phyloP scores from a whole-genome alignment of 2,888 invertebrate genomes.

The Macrophya alboannulata region DNA sequence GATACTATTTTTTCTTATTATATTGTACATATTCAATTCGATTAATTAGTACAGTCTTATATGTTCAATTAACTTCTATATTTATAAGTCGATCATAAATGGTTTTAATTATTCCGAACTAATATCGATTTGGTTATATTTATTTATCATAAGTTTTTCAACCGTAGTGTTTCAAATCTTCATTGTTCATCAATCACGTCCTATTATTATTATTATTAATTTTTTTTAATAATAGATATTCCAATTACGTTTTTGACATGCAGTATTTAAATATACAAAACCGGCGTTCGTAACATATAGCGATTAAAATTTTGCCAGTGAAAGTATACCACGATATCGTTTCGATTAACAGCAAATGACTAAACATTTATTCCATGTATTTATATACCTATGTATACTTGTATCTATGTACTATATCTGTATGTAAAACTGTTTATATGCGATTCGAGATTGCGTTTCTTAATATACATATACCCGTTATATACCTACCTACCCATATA shows the following conservation, averaged over 20 bases:
- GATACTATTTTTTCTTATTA: constrained; percentile 13
- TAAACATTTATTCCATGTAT: neutral
- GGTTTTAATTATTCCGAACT: neutral
- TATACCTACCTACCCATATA: neutral
- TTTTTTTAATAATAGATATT: neutral
- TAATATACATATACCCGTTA: neutral
- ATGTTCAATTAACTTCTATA: no score
- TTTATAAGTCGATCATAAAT: no score
- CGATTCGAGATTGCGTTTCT: neutral
- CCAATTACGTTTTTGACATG: neutral
- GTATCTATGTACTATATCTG: neutral
- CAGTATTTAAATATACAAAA: neutral
- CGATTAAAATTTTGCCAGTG: neutral
- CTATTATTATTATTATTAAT: no score
- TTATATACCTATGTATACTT: no score
- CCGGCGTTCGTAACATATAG: neutral
- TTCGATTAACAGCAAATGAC: neutral
- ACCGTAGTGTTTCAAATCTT: no score
- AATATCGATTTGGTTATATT: neutral
- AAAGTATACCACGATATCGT: neutral
- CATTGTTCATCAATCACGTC: no score
- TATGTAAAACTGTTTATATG: neutral
- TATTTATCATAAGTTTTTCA: no score
- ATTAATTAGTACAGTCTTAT: no score
- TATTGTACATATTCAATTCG: neutral